These are phyloP conservation scores for Muscidifurax raptorellus DNA, from an alignment of 1,140 invertebrate species.

Conservation along the genomic window DNA sequence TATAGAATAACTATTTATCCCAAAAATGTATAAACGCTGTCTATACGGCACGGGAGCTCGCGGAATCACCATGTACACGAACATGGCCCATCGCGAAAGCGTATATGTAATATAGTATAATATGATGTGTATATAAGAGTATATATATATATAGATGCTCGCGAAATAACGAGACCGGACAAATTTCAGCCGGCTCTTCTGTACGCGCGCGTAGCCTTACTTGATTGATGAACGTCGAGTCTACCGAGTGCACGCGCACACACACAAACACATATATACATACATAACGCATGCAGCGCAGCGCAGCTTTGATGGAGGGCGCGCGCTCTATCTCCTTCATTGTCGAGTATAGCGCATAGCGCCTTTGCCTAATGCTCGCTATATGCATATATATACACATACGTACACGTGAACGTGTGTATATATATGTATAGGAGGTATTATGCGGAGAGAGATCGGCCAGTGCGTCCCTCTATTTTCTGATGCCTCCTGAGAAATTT, in stretches of 20 bases:
- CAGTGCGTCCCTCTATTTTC: background rate
- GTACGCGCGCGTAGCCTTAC: too few species aligned
- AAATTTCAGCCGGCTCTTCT: background rate
- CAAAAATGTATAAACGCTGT: too few species aligned
- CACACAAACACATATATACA: too few species aligned
- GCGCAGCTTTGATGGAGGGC: conserved; percentile 8
- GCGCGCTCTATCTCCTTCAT: conserved; percentile 37
- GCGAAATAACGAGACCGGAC: background rate
- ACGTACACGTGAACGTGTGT: too few species aligned
- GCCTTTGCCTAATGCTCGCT: background rate
- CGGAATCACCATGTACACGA: too few species aligned
- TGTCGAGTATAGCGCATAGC: background rate
- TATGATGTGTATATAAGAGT: background rate
- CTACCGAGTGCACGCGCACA: background rate
- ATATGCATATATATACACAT: too few species aligned
- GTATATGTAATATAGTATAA: too few species aligned
- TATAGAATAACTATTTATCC: too few species aligned
- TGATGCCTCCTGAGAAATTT: background rate
- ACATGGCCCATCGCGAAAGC: too few species aligned
- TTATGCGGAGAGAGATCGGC: background rate
- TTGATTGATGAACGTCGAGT: conserved; percentile 23
- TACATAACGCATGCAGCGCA: background rate
- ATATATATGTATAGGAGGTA: too few species aligned
- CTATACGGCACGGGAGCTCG: too few species aligned
- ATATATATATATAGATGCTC: background rate